Percentiles rank a stretch among this genome's conserved stretches.
These are phyloP conservation scores for Myotis davidii DNA, from an alignment of 2,113 vertebrate species.

Conservation along the genomic window DNA sequence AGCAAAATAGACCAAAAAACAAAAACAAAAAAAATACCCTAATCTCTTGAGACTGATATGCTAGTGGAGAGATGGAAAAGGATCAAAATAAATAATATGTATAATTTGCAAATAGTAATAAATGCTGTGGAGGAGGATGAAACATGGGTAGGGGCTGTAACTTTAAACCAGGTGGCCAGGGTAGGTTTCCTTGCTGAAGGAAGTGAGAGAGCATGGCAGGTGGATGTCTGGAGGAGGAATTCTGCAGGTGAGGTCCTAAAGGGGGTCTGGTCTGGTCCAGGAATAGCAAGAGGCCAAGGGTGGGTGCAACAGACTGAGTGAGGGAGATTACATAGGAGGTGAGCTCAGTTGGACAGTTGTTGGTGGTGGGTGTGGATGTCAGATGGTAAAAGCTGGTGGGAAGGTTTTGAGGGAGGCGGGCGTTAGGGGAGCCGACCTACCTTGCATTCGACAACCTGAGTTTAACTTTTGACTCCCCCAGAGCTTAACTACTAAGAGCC, in stretches of 20 bases:
- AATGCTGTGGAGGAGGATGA: not conserved
- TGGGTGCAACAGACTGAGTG: not conserved
- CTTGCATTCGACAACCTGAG: not conserved
- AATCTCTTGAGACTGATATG: not conserved
- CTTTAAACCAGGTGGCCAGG: not conserved
- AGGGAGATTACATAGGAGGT: too few species aligned
- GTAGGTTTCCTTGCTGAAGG: not conserved
- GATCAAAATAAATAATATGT: not conserved
- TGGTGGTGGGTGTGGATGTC: not conserved
- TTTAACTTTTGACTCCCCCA: not conserved
- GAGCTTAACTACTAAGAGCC: not conserved
- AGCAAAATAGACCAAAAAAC: not conserved
- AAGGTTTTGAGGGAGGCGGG: not conserved
- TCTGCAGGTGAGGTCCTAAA: not conserved
- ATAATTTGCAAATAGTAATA: not conserved
- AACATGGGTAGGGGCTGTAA: not conserved
- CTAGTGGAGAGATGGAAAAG: not conserved
- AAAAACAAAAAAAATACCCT: not conserved
- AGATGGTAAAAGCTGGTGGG: not conserved
- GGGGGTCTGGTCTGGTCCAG: not conserved
- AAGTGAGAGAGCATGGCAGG: not conserved
- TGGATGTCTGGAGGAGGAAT: not conserved
- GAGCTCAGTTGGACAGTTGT: not conserved
- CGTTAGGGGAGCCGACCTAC: too few species aligned
- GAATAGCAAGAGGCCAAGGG: not conserved